Conservation (phyloP, 2,797 vertebrate genomes). For the Spondyliosoma cantharus region DNA sequence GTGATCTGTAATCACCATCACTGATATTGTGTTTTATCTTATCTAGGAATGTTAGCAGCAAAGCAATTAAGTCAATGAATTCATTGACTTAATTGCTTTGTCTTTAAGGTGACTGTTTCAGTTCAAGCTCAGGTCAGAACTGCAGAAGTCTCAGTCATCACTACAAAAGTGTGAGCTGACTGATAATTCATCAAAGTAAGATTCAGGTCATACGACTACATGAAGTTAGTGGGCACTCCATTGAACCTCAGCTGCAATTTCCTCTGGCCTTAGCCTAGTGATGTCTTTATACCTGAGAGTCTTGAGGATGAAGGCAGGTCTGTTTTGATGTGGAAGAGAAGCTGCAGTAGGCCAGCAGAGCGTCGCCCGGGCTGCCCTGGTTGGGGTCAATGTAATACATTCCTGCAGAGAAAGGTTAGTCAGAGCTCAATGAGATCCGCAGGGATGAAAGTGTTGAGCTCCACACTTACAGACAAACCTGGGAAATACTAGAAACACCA, state of each 20-base stretch:
- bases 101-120: background rate
- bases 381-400: conserved; percentile 94
- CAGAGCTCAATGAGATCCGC: conserved; percentile 34
- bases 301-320: conserved; percentile 87
- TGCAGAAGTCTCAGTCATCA: background rate
- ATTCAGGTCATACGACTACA: background rate
- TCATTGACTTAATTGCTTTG: no score
- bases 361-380: conserved; percentile 88
- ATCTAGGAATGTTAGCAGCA: no score
- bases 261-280: background rate
- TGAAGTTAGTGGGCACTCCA: background rate
- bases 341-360: conserved; percentile 90
- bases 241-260: conserved; percentile 33
- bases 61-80: no score
- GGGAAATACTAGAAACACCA: background rate
- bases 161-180: background rate
- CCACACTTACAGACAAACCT: conserved; percentile 2
- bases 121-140: background rate
- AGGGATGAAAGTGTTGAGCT: conserved; percentile 8
- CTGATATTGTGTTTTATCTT: no score
- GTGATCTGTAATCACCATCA: no score
- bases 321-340: conserved; percentile 85
- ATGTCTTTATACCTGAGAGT: conserved; percentile 82
- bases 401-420: conserved; percentile 77
- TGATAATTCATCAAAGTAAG: conserved; percentile 3